These are phyloP conservation scores for Ochotona princeps DNA, from an alignment of 2,113 vertebrate genomes.

Conservation along the genomic window DNA sequence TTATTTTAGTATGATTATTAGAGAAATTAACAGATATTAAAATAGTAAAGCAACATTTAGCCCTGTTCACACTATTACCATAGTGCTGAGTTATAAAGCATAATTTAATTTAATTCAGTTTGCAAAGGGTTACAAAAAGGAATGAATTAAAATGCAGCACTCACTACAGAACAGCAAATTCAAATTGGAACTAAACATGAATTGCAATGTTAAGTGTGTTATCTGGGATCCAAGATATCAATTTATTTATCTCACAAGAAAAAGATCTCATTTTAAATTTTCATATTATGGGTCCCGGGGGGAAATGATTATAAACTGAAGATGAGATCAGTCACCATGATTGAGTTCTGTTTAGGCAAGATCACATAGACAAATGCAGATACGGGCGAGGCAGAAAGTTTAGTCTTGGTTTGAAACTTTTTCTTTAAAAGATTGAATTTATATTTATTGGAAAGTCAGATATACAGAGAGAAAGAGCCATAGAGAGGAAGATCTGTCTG, in stretches of 20 bases:
- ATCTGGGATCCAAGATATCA: constrained; percentile 58
- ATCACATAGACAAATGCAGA: background rate
- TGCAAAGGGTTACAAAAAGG: constrained; percentile 58
- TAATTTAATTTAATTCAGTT: constrained; percentile 63
- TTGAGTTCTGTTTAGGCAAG: background rate
- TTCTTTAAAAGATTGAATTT: too few species aligned
- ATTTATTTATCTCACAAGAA: constrained; percentile 64
- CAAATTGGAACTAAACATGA: constrained; percentile 60
- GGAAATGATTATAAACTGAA: background rate
- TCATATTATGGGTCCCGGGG: background rate
- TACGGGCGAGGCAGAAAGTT: background rate
- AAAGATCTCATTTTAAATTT: background rate
- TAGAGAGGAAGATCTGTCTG: too few species aligned
- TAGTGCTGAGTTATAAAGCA: constrained; percentile 68
- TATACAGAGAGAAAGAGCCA: too few species aligned
- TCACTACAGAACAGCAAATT: constrained; percentile 50
- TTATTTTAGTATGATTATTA: constrained; percentile 46
- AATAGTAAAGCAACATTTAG: constrained; percentile 28
- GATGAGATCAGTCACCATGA: background rate
- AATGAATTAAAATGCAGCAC: constrained; percentile 48
- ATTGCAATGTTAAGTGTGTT: constrained; percentile 35
- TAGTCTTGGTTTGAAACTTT: too few species aligned
- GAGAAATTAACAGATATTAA: constrained; percentile 56
- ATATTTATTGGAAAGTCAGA: too few species aligned
- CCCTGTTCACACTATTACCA: constrained; percentile 52